A percentile compares a stretch with the other conserved stretches of the same genome.
phyloP scores from a whole-genome alignment of 23 tunicate genomes.

The Trididemnum clinides region DNA sequence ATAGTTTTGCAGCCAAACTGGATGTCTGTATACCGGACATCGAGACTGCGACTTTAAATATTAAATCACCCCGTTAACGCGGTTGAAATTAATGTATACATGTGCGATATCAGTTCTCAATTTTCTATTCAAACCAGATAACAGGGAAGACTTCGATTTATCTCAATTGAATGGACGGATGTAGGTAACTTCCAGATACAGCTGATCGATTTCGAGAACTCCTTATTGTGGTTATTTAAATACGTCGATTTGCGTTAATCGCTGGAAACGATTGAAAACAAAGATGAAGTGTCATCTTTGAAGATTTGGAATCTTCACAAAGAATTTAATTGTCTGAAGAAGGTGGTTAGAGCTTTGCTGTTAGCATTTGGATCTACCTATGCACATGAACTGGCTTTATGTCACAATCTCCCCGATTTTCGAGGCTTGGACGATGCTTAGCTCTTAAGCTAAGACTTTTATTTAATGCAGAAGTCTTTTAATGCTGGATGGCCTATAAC shows the following conservation, averaged over 20 bases:
- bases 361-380: not conserved
- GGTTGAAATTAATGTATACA: not conserved
- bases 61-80: not conserved
- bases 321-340: not conserved
- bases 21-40: not conserved
- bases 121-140: not conserved
- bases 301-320: not conserved
- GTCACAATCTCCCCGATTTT: too few species aligned
- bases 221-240: not conserved
- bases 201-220: not conserved
- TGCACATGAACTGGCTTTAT: not conserved
- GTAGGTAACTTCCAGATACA: not conserved
- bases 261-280: not conserved
- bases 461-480: too few species aligned
- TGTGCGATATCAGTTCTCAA: not conserved
- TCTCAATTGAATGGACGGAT: not conserved
- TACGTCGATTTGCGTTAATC: not conserved
- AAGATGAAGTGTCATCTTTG: not conserved
- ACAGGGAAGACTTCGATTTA: not conserved
- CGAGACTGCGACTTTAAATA: not conserved
- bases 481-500: too few species aligned
- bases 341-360: not conserved
- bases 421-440: too few species aligned
- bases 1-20: not conserved
- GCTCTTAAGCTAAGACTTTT: too few species aligned